phyloP scores from a whole-genome alignment of 2,888 invertebrate species.

The Spatulosminthurus flaviceps region DNA sequence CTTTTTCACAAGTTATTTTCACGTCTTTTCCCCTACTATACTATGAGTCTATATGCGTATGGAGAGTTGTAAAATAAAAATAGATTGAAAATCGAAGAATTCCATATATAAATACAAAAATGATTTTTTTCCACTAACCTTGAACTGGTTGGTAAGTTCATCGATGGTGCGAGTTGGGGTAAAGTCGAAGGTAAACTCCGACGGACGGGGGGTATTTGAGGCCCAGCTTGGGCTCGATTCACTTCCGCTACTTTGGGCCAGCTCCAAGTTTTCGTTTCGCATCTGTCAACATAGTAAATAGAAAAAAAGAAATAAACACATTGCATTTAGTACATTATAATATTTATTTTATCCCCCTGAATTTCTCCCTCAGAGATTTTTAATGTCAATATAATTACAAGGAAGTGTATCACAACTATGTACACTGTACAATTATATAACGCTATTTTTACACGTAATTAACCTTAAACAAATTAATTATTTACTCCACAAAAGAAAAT shows the following conservation, averaged over 20 bases:
- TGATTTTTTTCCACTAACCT: slow-evolving; percentile 48
- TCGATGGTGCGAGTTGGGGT: slow-evolving; percentile 54
- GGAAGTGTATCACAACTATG: too few species aligned
- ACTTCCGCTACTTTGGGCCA: slow-evolving; percentile 62
- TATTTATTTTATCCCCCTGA: too few species aligned
- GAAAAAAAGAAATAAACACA: neutral
- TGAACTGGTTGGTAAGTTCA: slow-evolving; percentile 57
- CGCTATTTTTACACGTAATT: too few species aligned
- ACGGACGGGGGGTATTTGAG: slow-evolving; percentile 54
- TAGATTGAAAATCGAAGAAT: neutral
- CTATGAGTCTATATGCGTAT: neutral
- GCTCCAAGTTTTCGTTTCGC: slow-evolving; percentile 62
- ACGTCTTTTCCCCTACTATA: neutral
- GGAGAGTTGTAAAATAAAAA: too few species aligned
- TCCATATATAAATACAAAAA: neutral
- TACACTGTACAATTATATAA: too few species aligned
- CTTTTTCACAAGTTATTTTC: too few species aligned
- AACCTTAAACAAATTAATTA: too few species aligned
- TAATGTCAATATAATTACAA: too few species aligned
- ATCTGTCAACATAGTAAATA: slow-evolving; percentile 48
- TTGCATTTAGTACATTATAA: too few species aligned
- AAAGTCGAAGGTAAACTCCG: slow-evolving; percentile 60
- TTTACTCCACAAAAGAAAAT: too few species aligned
- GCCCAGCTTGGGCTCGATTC: slow-evolving; percentile 60
- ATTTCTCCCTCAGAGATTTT: too few species aligned